Base-by-base conservation (phyloP, 1,140 invertebrate species). In the Atta texana region DNA sequence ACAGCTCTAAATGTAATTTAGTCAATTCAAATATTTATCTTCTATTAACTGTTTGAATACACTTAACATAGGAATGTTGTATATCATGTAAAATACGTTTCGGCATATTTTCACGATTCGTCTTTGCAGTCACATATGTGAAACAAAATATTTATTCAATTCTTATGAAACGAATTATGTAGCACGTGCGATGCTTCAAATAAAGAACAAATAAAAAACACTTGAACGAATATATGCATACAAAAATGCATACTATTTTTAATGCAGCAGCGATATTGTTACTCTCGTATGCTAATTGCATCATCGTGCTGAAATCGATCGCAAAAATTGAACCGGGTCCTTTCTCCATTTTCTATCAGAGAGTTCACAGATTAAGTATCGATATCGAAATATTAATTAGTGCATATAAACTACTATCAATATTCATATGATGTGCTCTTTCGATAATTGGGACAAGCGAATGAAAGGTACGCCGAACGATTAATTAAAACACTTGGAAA, bases 151-250 rank as follows among this genome's bases (percentile, higher is more conserved):
- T 82, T 82, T 24, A 49, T 18, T 39, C 8, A 18, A 7, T 34
- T 63, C 7, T 82, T 31, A 44, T 12, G 8, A 0, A 61, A 16
- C 12, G 14, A 82, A 21, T 59, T 72, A 72, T 49, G 16, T 21
- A 12, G 7, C 2, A 61, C 18, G 39, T 28, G 10, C 3, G 10
- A 6, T 39, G 12, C 3, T 61, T 71, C 12, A 14, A 28, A 16
- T 74, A 59, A 34, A 8, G 10, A 57, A 82, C 18, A 84, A 72
- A 55, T 68, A 68, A 61, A 59, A 44, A 61, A 72, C 16, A 81
- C 16, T 31, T 31, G 2, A 68, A 44, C 12, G 8, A n/a, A 51
- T 31, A 4, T 28, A 71, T 72, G 18, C 8, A 18, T 1, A 21
- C 0, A 31, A 63, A 61, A 49, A 1, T 31, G 66, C 34, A 10